Evolutionary conservation across 2,113 vertebrate genomes (phyloP).

Genomic region (Chaetura pelagica): DNA sequence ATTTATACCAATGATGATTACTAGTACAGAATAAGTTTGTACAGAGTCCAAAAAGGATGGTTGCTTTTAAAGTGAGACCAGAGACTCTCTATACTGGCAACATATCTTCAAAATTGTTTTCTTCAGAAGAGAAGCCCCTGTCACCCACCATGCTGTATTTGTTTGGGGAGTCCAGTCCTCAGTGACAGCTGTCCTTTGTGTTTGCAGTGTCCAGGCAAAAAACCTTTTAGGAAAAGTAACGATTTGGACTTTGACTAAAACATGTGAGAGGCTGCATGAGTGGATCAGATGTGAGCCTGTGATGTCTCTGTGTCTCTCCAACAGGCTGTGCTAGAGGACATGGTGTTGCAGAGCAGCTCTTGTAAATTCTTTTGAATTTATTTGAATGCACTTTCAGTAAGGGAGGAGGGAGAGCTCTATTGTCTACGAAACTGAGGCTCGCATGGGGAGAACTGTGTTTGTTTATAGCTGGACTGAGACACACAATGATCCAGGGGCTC

Average conservation of each 20-base stretch:
- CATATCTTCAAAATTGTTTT: neutral
- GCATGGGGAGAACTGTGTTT: neutral
- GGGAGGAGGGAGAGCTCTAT: neutral
- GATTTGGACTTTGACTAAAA: neutral
- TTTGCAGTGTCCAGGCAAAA: neutral
- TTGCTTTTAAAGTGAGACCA: neutral
- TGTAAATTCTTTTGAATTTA: neutral
- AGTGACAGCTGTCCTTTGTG: neutral
- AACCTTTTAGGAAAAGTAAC: neutral
- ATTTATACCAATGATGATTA: fast-evolving
- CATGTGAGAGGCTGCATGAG: fast-evolving
- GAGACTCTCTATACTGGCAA: neutral
- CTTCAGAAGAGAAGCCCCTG: neutral
- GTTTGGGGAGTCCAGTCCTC: neutral
- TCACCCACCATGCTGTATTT: fast-evolving
- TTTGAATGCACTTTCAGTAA: constrained; percentile 37
- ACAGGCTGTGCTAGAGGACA: constrained; percentile 63
- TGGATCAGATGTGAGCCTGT: neutral
- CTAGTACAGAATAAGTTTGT: neutral
- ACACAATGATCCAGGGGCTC: neutral
- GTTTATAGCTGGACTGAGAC: neutral
- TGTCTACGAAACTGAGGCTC: neutral
- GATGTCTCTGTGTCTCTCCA: neutral
- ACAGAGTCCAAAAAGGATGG: neutral
- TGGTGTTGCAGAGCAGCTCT: neutral